A percentile compares a stretch with the other conserved stretches of the same genome.
Evolutionary conservation across 2,797 vertebrate genomes (phyloP).

Genomic region (Myotis vivesi): DNA sequence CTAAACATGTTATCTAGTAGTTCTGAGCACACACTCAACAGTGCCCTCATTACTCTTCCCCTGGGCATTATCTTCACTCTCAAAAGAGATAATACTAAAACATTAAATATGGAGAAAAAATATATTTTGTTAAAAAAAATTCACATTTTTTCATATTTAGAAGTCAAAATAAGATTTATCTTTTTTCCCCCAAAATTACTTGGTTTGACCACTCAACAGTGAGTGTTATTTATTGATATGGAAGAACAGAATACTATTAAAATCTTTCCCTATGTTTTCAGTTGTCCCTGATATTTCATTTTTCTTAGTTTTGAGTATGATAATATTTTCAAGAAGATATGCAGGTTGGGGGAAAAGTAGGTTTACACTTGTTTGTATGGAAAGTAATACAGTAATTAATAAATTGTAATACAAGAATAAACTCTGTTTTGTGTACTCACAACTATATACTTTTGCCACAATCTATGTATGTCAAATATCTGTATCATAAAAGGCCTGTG

Average conservation of each 20-base stretch:
- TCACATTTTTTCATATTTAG: neutral
- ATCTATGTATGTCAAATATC: neutral
- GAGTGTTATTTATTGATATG: constrained; percentile 1
- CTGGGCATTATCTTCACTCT: neutral
- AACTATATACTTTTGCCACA: neutral
- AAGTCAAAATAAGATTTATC: constrained; percentile 45
- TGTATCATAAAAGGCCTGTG: too few relatives aligned
- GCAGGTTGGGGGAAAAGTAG: neutral
- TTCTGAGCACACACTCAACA: constrained; percentile 21
- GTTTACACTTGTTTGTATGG: neutral
- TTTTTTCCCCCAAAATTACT: neutral
- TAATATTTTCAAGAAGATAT: constrained; percentile 22
- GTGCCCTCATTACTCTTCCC: neutral
- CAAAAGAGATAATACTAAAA: neutral
- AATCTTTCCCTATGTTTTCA: constrained; percentile 32
- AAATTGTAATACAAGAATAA: neutral
- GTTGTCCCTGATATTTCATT: neutral
- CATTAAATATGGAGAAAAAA: neutral
- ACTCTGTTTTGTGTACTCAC: neutral
- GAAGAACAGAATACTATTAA: neutral
- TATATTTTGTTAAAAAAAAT: constrained; percentile 37
- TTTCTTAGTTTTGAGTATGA: constrained; percentile 40
- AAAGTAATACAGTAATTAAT: neutral
- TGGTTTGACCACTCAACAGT: neutral
- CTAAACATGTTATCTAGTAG: constrained; percentile 84